These are phyloP conservation scores for Idris sp. DNA, from an alignment of 1,140 invertebrate genomes.

Conservation along the genomic window DNA sequence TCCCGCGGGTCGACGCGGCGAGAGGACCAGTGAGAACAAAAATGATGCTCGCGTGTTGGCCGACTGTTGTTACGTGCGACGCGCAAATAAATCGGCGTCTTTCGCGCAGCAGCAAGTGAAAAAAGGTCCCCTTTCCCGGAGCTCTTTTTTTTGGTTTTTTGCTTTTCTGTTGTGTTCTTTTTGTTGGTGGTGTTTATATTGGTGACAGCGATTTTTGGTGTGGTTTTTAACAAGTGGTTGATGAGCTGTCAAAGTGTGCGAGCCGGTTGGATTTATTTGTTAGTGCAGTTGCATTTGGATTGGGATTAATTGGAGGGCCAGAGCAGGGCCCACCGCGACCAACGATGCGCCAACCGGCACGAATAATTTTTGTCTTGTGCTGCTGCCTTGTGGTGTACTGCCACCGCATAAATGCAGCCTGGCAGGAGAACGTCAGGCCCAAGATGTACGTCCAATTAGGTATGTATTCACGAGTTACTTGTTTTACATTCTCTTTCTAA, in stretches of 20 bases:
- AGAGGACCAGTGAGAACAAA: slow-evolving; percentile 26
- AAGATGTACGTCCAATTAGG: slow-evolving; percentile 93
- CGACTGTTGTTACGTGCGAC: no score
- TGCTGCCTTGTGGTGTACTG: slow-evolving; percentile 64
- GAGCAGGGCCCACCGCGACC: slow-evolving; percentile 30
- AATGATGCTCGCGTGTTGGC: slow-evolving; percentile 6
- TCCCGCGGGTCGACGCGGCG: slow-evolving; percentile 38
- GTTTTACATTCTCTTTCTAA: no score
- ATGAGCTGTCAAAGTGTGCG: slow-evolving; percentile 34
- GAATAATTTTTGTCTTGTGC: slow-evolving; percentile 56
- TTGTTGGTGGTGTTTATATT: slow-evolving; percentile 18
- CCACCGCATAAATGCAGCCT: slow-evolving; percentile 77
- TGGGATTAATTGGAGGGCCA: slow-evolving; percentile 28
- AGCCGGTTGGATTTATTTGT: slow-evolving; percentile 40
- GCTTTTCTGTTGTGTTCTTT: no score
- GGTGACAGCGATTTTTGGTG: no score
- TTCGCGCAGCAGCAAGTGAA: no score
- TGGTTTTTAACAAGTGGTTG: no score
- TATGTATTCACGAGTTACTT: slow-evolving; percentile 77
- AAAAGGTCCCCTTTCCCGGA: no score
- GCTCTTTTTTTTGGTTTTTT: no score
- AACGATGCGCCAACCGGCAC: slow-evolving; percentile 45
- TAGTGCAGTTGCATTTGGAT: slow-evolving; percentile 38
- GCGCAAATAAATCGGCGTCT: no score
- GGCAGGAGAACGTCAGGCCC: slow-evolving; percentile 91